These are phyloP conservation scores for Epinephelus coioides DNA, from an alignment of 2,797 vertebrate genomes.

Conservation along the genomic window DNA sequence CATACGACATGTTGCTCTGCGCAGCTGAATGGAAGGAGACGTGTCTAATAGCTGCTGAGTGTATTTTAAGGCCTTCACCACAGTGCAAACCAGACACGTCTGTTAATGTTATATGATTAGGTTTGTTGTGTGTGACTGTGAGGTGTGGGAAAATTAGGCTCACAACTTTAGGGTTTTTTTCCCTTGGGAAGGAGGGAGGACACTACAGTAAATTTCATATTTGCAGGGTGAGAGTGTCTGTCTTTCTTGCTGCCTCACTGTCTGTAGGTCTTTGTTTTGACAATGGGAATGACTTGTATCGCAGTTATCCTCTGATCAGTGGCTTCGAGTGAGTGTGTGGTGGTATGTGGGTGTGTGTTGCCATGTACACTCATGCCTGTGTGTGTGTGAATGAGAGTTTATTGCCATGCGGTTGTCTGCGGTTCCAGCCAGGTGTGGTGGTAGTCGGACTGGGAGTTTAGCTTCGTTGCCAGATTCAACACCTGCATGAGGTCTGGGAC, in stretches of 20 bases:
- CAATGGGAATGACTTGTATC: constrained; percentile 49
- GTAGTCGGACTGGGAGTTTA: constrained; percentile 48
- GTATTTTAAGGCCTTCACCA: constrained; percentile 45
- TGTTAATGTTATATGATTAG: constrained; percentile 53
- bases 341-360: constrained; percentile 41
- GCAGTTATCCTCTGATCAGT: constrained; percentile 51
- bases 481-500: constrained; percentile 64
- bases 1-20: constrained; percentile 15
- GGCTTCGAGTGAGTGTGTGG: constrained; percentile 29
- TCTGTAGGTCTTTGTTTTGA: constrained; percentile 60
- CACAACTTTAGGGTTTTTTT: constrained; percentile 24
- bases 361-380: constrained; percentile 36
- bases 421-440: constrained; percentile 77
- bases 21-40: constrained; percentile 23
- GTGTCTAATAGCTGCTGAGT: constrained; percentile 21
- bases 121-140: constrained; percentile 45
- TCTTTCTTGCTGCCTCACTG: constrained; percentile 27
- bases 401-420: constrained; percentile 68
- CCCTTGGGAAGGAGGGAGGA: background rate
- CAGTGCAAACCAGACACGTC: constrained; percentile 53
- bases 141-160: constrained; percentile 57
- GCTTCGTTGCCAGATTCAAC: constrained; percentile 62
- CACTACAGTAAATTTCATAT: constrained; percentile 13
- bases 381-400: constrained; percentile 45
- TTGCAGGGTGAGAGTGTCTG: constrained; percentile 33